These are phyloP conservation scores for Ptychoptera albimana DNA, from an alignment of 2,888 invertebrate genomes.

Conservation along the genomic window DNA sequence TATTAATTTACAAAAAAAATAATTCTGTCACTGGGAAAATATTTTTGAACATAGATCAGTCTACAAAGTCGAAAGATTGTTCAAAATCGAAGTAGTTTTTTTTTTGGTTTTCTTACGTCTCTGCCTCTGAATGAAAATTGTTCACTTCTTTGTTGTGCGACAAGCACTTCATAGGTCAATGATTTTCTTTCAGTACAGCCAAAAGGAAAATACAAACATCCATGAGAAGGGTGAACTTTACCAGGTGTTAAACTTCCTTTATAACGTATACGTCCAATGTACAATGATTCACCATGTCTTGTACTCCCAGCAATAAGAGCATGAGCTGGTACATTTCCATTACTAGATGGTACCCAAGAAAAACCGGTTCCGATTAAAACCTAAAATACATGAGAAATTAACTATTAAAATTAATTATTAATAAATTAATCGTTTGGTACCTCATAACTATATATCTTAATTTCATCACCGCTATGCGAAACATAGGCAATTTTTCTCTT, in stretches of 20 bases:
- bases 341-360: conserved; percentile 32
- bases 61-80: too few species aligned
- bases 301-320: conserved; percentile 38
- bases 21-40: too few species aligned
- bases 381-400: not conserved
- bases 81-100: too few species aligned
- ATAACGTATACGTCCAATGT: conserved; percentile 36
- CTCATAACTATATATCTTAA: too few species aligned
- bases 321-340: conserved; percentile 34
- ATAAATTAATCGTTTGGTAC: too few species aligned
- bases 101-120: too few species aligned
- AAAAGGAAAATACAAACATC: conserved; percentile 34
- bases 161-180: conserved; percentile 26
- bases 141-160: conserved; percentile 10
- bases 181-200: conserved; percentile 26
- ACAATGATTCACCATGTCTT: conserved; percentile 35
- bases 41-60: too few species aligned
- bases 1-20: too few species aligned
- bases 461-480: too few species aligned
- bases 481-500: too few species aligned
- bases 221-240: conserved; percentile 40
- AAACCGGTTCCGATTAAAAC: conserved; percentile 34
- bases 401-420: too few species aligned
- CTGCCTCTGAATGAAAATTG: too few species aligned
- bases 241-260: conserved; percentile 40